Evolutionary conservation across 2,113 vertebrate species (phyloP), one percentile per base, ranked within the genome.

Genomic region (Tragelaphus scriptus): DNA sequence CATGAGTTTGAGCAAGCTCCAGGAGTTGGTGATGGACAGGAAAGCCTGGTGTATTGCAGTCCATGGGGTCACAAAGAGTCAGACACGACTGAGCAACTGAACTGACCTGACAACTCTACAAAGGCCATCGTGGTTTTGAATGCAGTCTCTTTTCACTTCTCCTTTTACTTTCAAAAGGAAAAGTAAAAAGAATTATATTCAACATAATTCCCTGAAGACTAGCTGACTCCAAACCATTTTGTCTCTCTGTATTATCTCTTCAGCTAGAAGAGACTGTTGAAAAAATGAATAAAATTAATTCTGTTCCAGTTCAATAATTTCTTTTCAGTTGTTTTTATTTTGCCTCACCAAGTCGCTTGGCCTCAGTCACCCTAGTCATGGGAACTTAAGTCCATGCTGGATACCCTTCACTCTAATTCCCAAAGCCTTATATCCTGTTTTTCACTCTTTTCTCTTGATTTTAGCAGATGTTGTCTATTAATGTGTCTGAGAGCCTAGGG

Each of bases 401-500:
- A 97, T 61, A 82, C 82, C 87, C 93, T 93, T 97, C 71, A 5
- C 71, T 91, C 63, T 91, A 68, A 68, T 97, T 97, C 96, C 93
- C 89, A 97, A 98, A 97, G 97, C 89, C 95, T 96, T 93, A 90
- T 97, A 98, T 98, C 94, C 98, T 98, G 97, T 98, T 98, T 98
- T 97, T 91, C 92, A 95, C 97, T 97, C 88, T 86, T 85, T 75
- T 89, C 94, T 93, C 89, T 95, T 98, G 94, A 97, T 91, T 98
- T 97, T 94, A 98, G 89, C 98, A 98, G 97, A 98, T 98, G 98
- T 98, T 97, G 94, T 79, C 96, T 96, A 98, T 98, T 97, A 98
- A 93, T 97, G 85, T 94, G 95, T 98, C 96, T 97, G 97, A 95
- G 79, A 65, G 36, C 59, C 91, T 93, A 71, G 86, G 88, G 93